phyloP scores from a whole-genome alignment of 2,113 vertebrate species.

The Chloroceryle aenea region DNA sequence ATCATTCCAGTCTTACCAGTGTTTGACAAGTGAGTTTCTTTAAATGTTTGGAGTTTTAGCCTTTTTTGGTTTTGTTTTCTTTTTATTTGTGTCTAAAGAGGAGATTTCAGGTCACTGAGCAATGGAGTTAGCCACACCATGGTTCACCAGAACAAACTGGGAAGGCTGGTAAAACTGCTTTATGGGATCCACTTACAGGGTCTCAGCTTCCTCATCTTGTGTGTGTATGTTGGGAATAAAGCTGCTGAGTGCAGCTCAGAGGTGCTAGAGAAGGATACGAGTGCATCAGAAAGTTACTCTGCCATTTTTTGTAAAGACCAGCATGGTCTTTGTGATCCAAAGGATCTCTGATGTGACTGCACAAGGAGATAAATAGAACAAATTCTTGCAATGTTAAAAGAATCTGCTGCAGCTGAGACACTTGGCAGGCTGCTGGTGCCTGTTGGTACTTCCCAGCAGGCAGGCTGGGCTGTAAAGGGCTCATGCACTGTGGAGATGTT shows the following conservation, averaged over 20 bases:
- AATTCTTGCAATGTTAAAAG: background rate
- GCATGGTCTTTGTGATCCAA: background rate
- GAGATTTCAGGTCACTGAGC: slow-evolving; percentile 10
- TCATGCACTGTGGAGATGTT: accelerated
- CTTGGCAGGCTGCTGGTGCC: background rate
- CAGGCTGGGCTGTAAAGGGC: background rate
- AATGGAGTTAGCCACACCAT: background rate
- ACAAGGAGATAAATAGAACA: background rate
- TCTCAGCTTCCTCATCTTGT: background rate
- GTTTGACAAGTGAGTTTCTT: background rate
- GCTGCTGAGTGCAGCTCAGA: background rate
- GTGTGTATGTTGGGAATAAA: background rate
- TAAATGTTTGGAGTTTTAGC: slow-evolving; percentile 41
- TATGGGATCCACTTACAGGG: background rate
- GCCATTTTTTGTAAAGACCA: background rate
- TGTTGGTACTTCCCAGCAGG: background rate
- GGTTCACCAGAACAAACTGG: background rate
- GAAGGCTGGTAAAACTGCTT: background rate
- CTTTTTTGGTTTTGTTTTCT: slow-evolving; percentile 29
- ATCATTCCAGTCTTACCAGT: slow-evolving; percentile 54
- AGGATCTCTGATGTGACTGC: background rate
- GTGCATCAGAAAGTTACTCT: background rate
- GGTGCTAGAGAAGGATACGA: background rate
- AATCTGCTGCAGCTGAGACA: background rate
- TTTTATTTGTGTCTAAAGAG: slow-evolving; percentile 30